Conservation (phyloP, 2,888 invertebrate genomes). For the Drosophila planitibia region DNA sequence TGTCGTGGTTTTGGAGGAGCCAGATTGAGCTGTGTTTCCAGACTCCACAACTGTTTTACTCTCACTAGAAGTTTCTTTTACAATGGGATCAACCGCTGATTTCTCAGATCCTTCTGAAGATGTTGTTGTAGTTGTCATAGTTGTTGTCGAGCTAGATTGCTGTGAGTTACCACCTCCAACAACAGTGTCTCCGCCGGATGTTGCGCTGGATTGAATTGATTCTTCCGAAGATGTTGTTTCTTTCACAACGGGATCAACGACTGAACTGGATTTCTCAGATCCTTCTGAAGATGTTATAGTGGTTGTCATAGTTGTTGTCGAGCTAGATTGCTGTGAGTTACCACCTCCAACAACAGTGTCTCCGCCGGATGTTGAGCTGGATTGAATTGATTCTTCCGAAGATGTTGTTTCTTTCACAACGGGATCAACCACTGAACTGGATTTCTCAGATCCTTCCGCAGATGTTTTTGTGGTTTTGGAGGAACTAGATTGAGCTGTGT, state of each 20-base stretch:
- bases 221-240: background rate
- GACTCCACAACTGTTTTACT: no score
- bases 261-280: background rate
- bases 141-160: constrained; percentile 11
- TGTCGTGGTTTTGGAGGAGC: no score
- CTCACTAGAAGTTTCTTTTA: background rate
- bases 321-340: constrained; percentile 5
- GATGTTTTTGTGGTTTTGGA: no score
- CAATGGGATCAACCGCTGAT: background rate
- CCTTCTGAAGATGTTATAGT: background rate
- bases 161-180: background rate
- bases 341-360: background rate
- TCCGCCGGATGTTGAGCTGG: background rate
- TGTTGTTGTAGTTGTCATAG: constrained; percentile 13
- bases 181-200: background rate
- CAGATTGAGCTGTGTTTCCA: background rate
- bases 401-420: no score
- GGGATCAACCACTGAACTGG: no score
- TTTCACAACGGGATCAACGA: background rate
- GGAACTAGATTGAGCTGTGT: constrained; percentile 5
- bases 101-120: background rate
- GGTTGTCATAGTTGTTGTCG: constrained; percentile 14
- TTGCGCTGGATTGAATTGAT: background rate
- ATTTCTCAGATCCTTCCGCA: no score
- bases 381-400: background rate